These are phyloP conservation scores for Manduca sexta DNA, from an alignment of 1,140 invertebrate species.

Conservation along the genomic window DNA sequence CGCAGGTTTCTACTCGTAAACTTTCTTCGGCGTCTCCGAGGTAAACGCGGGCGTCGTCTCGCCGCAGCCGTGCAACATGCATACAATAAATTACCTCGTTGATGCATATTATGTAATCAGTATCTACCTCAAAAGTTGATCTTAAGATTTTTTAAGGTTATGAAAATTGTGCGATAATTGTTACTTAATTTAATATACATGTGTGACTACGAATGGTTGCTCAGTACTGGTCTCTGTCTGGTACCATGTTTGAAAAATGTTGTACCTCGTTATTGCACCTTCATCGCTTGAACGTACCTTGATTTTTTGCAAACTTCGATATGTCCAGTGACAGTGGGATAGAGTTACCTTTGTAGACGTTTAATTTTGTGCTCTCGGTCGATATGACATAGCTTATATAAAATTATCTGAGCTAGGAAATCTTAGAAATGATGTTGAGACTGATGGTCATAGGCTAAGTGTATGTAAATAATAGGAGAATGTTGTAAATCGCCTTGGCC, in stretches of 20 bases:
- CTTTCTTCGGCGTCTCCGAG: slow-evolving; percentile 4
- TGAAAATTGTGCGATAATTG: slow-evolving; percentile 61
- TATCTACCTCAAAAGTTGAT: slow-evolving; percentile 71
- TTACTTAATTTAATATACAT: slow-evolving; percentile 67
- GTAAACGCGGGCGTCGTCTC: slow-evolving; percentile 2
- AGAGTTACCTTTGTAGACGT: slow-evolving; percentile 59
- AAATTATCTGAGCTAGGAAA: slow-evolving; percentile 55
- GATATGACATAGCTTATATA: slow-evolving; percentile 54
- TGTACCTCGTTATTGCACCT: slow-evolving; percentile 43
- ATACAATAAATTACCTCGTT: slow-evolving; percentile 66
- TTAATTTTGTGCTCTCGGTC: slow-evolving; percentile 59
- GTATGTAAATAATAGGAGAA: slow-evolving; percentile 72
- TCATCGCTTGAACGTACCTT: slow-evolving; percentile 47
- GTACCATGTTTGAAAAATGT: slow-evolving; percentile 55
- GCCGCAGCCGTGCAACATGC: slow-evolving; percentile 38
- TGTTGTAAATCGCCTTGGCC: slow-evolving; percentile 64
- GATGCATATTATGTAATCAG: slow-evolving; percentile 65
- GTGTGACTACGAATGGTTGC: slow-evolving; percentile 59
- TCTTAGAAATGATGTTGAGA: slow-evolving; percentile 62
- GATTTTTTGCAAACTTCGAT: slow-evolving; percentile 31
- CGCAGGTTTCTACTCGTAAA: too few species aligned
- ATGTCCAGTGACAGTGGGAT: slow-evolving; percentile 57
- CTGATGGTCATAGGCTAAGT: slow-evolving; percentile 68
- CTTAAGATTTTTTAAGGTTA: slow-evolving; percentile 67
- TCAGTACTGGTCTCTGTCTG: slow-evolving; percentile 51